Percentiles rank a stretch among this genome's conserved stretches.
Conservation (phyloP, 2,797 vertebrate species). For the Chelonia mydas region DNA sequence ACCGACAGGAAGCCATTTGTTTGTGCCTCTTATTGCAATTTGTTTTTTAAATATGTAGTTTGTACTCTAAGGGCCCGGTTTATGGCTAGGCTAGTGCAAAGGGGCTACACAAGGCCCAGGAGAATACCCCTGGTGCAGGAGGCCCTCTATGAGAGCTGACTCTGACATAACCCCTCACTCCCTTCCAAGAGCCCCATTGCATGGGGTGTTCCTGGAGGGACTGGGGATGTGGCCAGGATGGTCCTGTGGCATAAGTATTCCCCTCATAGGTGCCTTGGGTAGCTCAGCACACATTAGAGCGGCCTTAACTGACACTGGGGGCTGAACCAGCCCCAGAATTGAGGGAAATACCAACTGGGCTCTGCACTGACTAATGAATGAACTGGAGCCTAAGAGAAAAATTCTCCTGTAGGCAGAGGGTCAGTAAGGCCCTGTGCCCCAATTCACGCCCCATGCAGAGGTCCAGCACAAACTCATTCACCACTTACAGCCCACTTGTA, state of each 20-base stretch:
- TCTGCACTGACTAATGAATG: neutral
- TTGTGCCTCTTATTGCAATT: neutral
- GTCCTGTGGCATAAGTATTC: accelerated
- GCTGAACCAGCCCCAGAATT: neutral
- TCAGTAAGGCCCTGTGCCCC: neutral
- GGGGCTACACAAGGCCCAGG: neutral
- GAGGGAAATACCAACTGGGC: conserved; percentile 36
- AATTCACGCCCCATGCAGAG: neutral
- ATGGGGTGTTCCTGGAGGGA: neutral
- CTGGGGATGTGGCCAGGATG: neutral
- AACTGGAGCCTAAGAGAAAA: neutral
- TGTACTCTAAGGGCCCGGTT: neutral
- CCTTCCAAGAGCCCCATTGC: neutral
- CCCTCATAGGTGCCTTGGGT: neutral
- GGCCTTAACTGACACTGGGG: neutral
- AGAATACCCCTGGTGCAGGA: neutral
- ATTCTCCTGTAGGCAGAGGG: neutral
- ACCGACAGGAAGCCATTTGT: accelerated
- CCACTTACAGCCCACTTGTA: neutral
- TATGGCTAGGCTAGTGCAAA: neutral
- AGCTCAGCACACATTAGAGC: neutral
- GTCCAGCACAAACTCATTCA: accelerated
- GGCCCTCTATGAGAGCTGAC: neutral
- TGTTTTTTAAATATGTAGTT: neutral
- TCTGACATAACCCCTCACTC: neutral